phyloP scores from a whole-genome alignment of 1,140 invertebrate species.

The Zaprionus davidi region DNA sequence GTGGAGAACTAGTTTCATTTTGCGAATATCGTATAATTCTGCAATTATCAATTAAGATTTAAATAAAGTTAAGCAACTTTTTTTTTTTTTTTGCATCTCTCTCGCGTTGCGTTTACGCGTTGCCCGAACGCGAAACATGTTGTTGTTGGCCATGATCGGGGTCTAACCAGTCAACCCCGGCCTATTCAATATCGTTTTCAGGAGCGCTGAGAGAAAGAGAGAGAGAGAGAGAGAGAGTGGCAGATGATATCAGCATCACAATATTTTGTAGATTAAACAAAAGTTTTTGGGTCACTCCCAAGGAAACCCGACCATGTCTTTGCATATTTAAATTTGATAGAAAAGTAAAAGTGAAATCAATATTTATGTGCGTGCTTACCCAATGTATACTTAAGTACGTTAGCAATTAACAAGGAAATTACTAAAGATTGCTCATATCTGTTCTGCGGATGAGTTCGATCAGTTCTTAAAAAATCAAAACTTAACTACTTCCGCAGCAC shows the following conservation, averaged over 20 bases:
- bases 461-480: not conserved
- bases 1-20: slow-evolving; percentile 26
- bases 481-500: not conserved
- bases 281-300: no score
- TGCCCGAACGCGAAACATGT: slow-evolving; percentile 44
- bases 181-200: slow-evolving; percentile 7
- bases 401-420: not conserved
- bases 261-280: no score
- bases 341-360: not conserved
- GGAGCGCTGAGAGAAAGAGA: not conserved
- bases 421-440: not conserved
- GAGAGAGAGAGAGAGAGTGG: not conserved
- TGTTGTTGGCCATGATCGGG: slow-evolving; percentile 55
- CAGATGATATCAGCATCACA: not conserved
- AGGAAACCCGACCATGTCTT: no score
- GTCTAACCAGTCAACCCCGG: slow-evolving; percentile 3
- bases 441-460: not conserved
- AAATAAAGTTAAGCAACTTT: slow-evolving; percentile 30
- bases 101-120: slow-evolving; percentile 35
- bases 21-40: slow-evolving; percentile 35
- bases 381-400: not conserved
- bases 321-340: no score
- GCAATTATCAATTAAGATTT: slow-evolving; percentile 21
- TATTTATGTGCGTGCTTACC: not conserved
- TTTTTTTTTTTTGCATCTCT: slow-evolving; percentile 36